Evolutionary conservation across 2,888 invertebrate species (phyloP).

Genomic region (Laspeyria flexula): DNA sequence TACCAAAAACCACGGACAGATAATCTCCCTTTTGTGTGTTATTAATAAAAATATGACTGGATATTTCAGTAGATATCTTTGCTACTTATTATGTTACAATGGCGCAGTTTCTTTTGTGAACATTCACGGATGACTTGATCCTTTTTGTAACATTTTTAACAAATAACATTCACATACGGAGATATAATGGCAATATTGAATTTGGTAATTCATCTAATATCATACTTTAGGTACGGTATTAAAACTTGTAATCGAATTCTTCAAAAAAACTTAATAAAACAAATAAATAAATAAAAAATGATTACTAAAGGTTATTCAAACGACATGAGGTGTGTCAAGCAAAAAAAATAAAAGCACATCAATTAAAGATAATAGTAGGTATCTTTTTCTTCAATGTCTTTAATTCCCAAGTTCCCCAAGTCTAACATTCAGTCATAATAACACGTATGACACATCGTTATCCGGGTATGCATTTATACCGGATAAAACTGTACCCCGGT

Average conservation of each 20-base stretch:
- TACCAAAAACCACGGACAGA: constrained; percentile 70
- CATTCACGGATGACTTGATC: constrained; percentile 75
- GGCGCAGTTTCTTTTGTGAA: constrained; percentile 70
- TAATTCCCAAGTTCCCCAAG: constrained; percentile 10
- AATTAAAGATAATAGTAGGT: too few species aligned
- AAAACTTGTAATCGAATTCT: neutral
- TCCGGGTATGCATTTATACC: constrained; percentile 67
- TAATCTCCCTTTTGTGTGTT: constrained; percentile 83
- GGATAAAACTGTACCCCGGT: constrained; percentile 79
- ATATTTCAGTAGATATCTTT: constrained; percentile 76
- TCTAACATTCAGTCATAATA: constrained; percentile 50
- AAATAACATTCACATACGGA: constrained; percentile 43
- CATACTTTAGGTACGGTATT: neutral
- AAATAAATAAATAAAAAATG: too few species aligned
- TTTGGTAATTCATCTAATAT: neutral
- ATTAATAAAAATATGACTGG: constrained; percentile 85
- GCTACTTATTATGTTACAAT: constrained; percentile 76
- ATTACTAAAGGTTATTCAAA: too few species aligned
- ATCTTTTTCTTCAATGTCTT: constrained; percentile 1
- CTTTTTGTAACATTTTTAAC: constrained; percentile 66
- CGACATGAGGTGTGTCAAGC: too few species aligned
- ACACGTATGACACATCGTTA: constrained; percentile 68
- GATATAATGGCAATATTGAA: constrained; percentile 12
- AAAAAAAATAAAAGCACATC: too few species aligned
- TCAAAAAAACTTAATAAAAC: neutral